These are phyloP conservation scores for Bembecia ichneumoniformis DNA, from an alignment of 2,888 invertebrate species.

Conservation along the genomic window DNA sequence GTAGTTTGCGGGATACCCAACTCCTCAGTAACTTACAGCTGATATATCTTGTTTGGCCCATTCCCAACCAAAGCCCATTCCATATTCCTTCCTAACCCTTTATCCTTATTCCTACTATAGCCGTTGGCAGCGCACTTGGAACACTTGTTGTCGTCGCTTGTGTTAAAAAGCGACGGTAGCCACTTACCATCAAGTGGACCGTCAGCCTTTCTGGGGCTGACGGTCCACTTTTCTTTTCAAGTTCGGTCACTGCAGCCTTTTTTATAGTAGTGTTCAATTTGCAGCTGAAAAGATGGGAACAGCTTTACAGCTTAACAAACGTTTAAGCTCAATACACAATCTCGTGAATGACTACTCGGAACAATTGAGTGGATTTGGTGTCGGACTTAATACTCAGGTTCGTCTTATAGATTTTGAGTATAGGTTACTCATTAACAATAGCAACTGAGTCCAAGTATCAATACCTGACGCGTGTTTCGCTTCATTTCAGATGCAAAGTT, in stretches of 20 bases:
- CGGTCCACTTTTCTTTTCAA: neutral
- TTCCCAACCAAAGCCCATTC: neutral
- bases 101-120: no score
- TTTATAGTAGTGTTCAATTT: neutral
- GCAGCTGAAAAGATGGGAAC: conserved; percentile 38
- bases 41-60: neutral
- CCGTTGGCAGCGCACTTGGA: no score
- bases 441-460: neutral
- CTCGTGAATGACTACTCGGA: conserved; percentile 38
- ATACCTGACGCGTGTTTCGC: neutral
- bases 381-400: conserved; percentile 45
- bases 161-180: no score
- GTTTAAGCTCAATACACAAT: conserved; percentile 25
- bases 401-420: no score
- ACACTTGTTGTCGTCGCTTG: no score
- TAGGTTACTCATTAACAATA: neutral
- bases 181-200: no score
- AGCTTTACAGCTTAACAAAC: conserved; percentile 25
- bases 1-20: no score
- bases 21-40: no score
- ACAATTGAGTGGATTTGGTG: conserved; percentile 44
- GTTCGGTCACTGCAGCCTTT: no score
- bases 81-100: no score
- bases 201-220: no score
- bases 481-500: conserved; percentile 37